Evolutionary conservation across 2,113 vertebrate genomes (phyloP).

Genomic region (Silurus meridionalis): DNA sequence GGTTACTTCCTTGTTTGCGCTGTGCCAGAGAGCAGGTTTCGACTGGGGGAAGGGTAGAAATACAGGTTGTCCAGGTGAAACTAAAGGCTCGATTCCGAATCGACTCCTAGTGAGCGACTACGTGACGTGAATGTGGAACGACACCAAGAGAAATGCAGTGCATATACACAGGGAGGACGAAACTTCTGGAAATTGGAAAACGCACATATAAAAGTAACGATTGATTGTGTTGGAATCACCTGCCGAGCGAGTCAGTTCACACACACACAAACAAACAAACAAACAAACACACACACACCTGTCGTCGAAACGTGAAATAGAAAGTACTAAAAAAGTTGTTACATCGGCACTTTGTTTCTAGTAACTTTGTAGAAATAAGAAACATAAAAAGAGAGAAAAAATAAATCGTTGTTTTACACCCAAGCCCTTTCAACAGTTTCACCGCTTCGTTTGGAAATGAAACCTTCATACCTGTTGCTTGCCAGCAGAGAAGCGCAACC

Average conservation of each 20-base stretch:
- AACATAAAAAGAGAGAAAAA: background rate
- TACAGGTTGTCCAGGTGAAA: slow-evolving; percentile 23
- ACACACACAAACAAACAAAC: too few species aligned
- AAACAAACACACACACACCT: too few species aligned
- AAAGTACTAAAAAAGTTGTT: background rate
- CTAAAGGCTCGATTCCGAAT: slow-evolving; percentile 1
- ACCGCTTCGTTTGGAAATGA: background rate
- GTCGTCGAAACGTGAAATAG: background rate
- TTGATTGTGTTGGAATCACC: background rate
- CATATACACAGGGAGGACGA: background rate
- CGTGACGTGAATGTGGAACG: background rate
- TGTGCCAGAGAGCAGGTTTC: slow-evolving; percentile 57
- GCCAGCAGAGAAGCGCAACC: slow-evolving; percentile 59
- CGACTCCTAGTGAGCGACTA: background rate
- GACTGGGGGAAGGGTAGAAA: slow-evolving; percentile 41
- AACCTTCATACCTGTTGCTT: slow-evolving; percentile 62
- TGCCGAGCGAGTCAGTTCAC: background rate
- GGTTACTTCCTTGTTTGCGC: slow-evolving; percentile 31
- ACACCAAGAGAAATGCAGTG: background rate
- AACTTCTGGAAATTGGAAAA: background rate
- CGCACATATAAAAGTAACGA: background rate
- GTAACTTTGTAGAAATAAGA: background rate
- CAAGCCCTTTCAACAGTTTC: background rate
- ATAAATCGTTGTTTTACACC: background rate
- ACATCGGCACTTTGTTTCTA: background rate